Base-by-base conservation (phyloP, 2,113 vertebrate genomes). In the Acanthisitta chloris region DNA sequence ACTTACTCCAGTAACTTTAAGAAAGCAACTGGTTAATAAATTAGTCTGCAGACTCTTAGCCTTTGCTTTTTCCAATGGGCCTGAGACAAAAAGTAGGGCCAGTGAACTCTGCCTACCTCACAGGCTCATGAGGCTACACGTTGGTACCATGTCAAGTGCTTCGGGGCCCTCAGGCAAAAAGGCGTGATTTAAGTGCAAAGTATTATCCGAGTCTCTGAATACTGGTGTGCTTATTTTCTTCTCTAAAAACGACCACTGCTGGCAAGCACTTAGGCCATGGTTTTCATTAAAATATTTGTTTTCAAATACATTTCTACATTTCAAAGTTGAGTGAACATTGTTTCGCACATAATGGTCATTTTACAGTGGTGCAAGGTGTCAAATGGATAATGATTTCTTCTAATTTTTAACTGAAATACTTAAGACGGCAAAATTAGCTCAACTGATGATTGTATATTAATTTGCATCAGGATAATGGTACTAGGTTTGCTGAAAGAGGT, bases 281-380 rank as follows among this genome's bases (percentile, higher is more conserved):
- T 93, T 91, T 94, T 87, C 73, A 94, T 96, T 86, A 96, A 82
- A 98, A 94, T 77, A 90, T 90, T 95, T 97, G 91, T 92, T 96
- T 97, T 95, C 96, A 96, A 96, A 95, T 94, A 97, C 93, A 97
- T 97, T 96, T 77, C 97, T 85, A 74, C 89, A 85, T 78, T 71
- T 80, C 69, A 36, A 90, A 97, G 89, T 96, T 54, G 71, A 77
- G 69, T 9, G 34, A 86, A 87, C 1, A 1, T 38, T 61, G 29
- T 80, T 94, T 89, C 3, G 0, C 18, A 2, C 38, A 1, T 58
- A 85, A 79, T 2, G 9, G 87, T 76, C 31, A 7, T 90, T 96
- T 96, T 74, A 80, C 73, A 57, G 92, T 67, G 92, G 92, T 74
- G 69, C 76, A 74, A 70, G 48, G 61, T 95, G 80, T 92, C 84